phyloP scores from a whole-genome alignment of 2,797 vertebrate species.

The Alosa sapidissima region DNA sequence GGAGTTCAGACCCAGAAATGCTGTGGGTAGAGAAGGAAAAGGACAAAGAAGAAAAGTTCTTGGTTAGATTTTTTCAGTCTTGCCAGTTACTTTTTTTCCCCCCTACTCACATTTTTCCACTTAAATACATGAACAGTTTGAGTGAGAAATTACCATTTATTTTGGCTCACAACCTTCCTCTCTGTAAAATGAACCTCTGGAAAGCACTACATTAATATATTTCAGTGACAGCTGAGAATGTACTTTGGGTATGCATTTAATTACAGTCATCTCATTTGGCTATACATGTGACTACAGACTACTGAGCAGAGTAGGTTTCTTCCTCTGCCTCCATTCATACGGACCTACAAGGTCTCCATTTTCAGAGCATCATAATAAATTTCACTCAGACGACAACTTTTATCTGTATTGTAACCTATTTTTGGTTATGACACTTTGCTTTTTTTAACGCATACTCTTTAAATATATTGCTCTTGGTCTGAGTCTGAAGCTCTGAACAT shows the following conservation, averaged over 20 bases:
- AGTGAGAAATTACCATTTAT: constrained; percentile 25
- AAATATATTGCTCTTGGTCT: neutral
- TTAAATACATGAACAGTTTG: constrained; percentile 11
- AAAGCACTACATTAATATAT: constrained; percentile 12
- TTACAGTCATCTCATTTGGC: constrained; percentile 11
- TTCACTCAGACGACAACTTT: neutral
- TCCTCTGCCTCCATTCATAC: neutral
- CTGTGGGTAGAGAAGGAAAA: neutral
- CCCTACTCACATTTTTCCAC: neutral
- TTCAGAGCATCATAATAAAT: neutral
- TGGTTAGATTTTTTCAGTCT: neutral
- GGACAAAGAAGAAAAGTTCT: neutral
- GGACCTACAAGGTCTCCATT: neutral
- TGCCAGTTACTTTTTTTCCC: neutral
- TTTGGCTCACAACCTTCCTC: constrained; percentile 11
- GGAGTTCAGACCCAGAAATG: constrained; percentile 58
- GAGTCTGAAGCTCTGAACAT: neutral
- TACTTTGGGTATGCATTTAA: neutral
- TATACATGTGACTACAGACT: neutral
- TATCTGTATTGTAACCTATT: neutral
- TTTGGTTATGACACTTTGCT: neutral
- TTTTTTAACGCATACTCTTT: neutral
- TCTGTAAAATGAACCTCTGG: constrained; percentile 7
- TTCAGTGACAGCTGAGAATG: neutral
- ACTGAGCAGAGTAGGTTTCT: neutral